Evolutionary conservation across 2,888 invertebrate species (phyloP).

Genomic region (Plagodis pulveraria): DNA sequence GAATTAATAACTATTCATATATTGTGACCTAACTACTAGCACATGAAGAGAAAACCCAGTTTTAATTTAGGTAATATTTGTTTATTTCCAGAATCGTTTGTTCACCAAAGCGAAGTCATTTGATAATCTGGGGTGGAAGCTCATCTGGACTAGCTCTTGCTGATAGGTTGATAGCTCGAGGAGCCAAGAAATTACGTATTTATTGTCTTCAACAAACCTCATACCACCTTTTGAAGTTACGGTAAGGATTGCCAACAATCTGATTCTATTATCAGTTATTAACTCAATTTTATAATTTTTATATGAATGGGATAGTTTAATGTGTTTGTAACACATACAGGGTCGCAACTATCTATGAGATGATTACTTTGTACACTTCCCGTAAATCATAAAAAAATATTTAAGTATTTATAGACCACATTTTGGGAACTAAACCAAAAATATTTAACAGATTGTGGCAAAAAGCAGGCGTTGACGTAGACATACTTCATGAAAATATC

Average conservation of each 20-base stretch:
- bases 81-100: slow-evolving; percentile 38
- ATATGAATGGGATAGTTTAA: no score
- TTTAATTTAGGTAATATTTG: background rate
- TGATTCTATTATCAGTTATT: no score
- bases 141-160: slow-evolving; percentile 46
- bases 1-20: background rate
- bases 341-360: no score
- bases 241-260: background rate
- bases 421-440: no score
- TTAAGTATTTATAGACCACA: background rate
- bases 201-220: slow-evolving; percentile 16
- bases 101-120: slow-evolving; percentile 34
- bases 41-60: background rate
- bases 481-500: background rate
- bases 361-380: no score
- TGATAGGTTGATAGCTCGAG: slow-evolving; percentile 46
- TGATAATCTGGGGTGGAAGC: slow-evolving; percentile 7
- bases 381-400: background rate
- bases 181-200: slow-evolving; percentile 48
- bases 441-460: slow-evolving; percentile 11
- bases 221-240: slow-evolving; percentile 9
- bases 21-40: background rate
- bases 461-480: slow-evolving; percentile 9
- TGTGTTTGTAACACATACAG: no score
- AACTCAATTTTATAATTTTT: no score